These are phyloP conservation scores for Nephrotoma guestfalica DNA, from an alignment of 2,888 invertebrate genomes.

Conservation along the genomic window DNA sequence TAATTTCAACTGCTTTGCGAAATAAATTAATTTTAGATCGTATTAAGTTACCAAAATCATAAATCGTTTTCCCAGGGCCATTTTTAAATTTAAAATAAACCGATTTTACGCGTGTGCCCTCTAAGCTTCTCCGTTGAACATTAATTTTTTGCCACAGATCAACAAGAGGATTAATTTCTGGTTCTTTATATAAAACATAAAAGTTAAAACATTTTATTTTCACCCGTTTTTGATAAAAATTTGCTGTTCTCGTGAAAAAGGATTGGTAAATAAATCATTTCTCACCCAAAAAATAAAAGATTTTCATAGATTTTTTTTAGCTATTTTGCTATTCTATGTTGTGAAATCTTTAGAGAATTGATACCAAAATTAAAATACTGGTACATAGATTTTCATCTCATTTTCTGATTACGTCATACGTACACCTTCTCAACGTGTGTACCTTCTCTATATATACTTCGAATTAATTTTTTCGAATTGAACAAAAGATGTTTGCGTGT, in stretches of 20 bases:
- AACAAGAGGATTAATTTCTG: neutral
- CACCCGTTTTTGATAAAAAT: too few species aligned
- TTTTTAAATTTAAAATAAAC: neutral
- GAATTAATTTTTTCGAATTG: too few species aligned
- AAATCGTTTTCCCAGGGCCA: neutral
- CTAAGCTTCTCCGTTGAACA: neutral
- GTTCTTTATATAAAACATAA: neutral
- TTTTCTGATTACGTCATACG: neutral
- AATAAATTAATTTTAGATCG: too few species aligned
- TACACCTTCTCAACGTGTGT: neutral
- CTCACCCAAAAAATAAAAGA: neutral
- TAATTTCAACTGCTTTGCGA: too few species aligned
- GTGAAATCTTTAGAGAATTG: neutral
- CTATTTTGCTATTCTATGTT: too few species aligned
- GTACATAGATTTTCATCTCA: neutral
- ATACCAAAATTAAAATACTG: neutral
- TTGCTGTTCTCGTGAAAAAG: too few species aligned
- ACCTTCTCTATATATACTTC: neutral
- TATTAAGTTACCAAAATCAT: too few species aligned
- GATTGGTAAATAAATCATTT: neutral
- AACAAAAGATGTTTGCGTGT: too few species aligned
- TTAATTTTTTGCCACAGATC: neutral
- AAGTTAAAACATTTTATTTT: neutral
- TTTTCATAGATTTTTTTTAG: neutral
- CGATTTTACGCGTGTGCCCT: neutral